phyloP scores from a whole-genome alignment of 2,113 vertebrate genomes.

The Tauraco erythrolophus region DNA sequence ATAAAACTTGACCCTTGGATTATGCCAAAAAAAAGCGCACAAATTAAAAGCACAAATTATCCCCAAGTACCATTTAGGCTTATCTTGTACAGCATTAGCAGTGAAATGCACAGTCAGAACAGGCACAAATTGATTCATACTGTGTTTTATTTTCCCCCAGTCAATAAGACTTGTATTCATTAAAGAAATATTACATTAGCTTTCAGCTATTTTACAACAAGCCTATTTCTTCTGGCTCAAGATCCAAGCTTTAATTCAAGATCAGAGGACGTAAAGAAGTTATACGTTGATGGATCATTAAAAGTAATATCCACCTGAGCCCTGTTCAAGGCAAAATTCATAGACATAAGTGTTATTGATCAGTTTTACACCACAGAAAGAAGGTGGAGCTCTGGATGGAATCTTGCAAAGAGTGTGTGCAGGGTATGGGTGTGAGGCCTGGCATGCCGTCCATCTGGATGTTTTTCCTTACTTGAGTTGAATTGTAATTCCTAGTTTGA shows the following conservation, averaged over 20 bases:
- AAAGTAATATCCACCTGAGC: neutral
- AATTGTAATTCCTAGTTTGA: neutral
- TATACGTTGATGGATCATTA: neutral
- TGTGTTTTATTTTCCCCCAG: neutral
- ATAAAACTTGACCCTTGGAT: neutral
- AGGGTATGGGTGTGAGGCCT: neutral
- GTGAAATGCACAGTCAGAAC: neutral
- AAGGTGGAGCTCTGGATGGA: neutral
- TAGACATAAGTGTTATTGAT: neutral
- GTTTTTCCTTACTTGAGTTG: neutral
- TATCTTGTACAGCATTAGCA: neutral
- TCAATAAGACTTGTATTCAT: neutral
- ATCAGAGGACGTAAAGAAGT: neutral
- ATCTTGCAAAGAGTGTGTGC: neutral
- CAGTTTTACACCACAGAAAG: neutral
- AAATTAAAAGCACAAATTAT: slow-evolving; percentile 38
- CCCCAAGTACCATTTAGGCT: neutral
- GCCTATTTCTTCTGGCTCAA: neutral
- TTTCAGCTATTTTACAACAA: neutral
- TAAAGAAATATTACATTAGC: neutral
- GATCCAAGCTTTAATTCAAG: neutral
- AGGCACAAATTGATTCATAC: neutral
- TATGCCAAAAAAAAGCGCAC: neutral
- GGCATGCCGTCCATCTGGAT: neutral
- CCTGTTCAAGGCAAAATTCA: neutral